Evolutionary conservation across 2,113 vertebrate species (phyloP).

Genomic region (Sinocyclocheilus maitianheensis): DNA sequence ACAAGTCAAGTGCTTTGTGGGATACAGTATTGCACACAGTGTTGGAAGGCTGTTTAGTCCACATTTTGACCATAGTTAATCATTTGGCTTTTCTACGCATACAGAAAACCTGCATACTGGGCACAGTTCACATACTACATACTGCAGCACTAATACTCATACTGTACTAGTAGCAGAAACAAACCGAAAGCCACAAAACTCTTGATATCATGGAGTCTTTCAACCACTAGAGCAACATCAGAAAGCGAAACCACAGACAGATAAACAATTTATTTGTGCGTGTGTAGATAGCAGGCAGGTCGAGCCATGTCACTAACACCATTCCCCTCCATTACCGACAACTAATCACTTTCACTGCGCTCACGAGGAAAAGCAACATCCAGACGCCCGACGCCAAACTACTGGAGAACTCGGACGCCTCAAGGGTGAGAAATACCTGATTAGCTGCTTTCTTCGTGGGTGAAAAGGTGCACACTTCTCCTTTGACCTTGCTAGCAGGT

Average conservation of each 20-base stretch:
- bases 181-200: background rate
- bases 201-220: background rate
- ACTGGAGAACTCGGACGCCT: background rate
- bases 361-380: background rate
- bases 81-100: background rate
- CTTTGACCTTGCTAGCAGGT: constrained; percentile 56
- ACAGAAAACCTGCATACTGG: background rate
- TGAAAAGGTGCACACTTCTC: constrained; percentile 37
- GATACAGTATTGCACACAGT: background rate
- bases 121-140: background rate
- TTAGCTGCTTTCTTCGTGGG: constrained; percentile 43
- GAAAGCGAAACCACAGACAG: background rate
- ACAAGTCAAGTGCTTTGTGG: background rate
- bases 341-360: background rate
- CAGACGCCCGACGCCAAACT: background rate
- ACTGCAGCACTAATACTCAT: too few relatives aligned
- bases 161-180: background rate
- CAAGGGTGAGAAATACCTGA: constrained; percentile 41
- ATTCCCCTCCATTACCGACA: constrained; percentile 23
- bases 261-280: background rate
- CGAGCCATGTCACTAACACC: background rate
- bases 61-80: background rate
- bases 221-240: background rate
- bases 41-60: too few relatives aligned
- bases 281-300: background rate